Evolutionary conservation across 2,113 vertebrate genomes (phyloP).

Genomic region (Trematomus loennbergii): DNA sequence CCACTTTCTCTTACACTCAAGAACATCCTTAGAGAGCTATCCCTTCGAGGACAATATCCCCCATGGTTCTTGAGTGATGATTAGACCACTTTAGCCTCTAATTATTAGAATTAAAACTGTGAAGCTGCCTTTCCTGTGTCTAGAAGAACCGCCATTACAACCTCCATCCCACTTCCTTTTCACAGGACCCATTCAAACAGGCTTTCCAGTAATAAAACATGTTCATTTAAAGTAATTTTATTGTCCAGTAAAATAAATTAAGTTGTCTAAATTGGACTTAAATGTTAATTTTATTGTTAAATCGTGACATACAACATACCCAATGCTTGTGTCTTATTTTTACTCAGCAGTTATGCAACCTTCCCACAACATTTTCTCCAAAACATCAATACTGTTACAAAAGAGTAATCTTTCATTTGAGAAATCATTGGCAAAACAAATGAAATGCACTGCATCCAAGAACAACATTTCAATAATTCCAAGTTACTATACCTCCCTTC

Average conservation of each 20-base stretch:
- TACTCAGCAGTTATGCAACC: neutral
- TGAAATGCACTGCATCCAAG: neutral
- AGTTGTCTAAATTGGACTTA: neutral
- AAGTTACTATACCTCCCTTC: neutral
- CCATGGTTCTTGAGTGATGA: slow-evolving; percentile 29
- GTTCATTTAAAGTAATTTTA: slow-evolving; percentile 5
- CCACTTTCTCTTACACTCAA: neutral
- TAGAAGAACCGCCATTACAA: slow-evolving; percentile 26
- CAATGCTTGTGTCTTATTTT: neutral
- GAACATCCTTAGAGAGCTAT: slow-evolving; percentile 17
- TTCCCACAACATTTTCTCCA: neutral
- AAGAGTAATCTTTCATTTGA: neutral
- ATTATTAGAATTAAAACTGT: slow-evolving; percentile 34
- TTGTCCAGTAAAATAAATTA: slow-evolving; percentile 2
- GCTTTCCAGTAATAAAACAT: slow-evolving; percentile 1
- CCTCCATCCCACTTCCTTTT: slow-evolving; percentile 6
- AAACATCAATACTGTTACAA: neutral
- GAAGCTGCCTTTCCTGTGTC: slow-evolving; percentile 20
- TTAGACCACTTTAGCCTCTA: slow-evolving; percentile 19
- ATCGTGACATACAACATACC: neutral
- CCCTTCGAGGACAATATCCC: slow-evolving; percentile 10
- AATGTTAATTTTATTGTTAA: neutral
- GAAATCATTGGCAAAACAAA: neutral
- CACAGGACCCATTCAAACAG: slow-evolving; percentile 16
- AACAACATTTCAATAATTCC: slow-evolving; percentile 1